These are phyloP conservation scores for Gulo gulo DNA, from an alignment of 2,113 vertebrate genomes.

Conservation along the genomic window DNA sequence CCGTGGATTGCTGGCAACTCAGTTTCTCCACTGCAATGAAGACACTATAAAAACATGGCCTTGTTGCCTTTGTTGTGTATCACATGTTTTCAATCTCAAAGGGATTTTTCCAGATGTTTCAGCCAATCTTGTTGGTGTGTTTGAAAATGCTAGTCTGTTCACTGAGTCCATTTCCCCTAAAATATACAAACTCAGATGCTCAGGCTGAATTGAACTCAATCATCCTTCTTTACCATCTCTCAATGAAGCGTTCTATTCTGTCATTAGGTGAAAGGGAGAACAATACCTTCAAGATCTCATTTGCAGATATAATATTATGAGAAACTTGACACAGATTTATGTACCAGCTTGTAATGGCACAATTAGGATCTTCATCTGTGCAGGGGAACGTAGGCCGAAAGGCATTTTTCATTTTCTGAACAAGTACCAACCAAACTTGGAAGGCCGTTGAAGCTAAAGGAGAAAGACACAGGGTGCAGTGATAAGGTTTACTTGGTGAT, in stretches of 20 bases:
- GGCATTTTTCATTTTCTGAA: constrained; percentile 60
- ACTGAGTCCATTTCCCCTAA: constrained; percentile 32
- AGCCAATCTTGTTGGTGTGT: not conserved
- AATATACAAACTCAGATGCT: constrained; percentile 20
- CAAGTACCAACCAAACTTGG: constrained; percentile 20
- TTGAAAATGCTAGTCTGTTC: constrained; percentile 18
- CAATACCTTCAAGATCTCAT: constrained; percentile 30
- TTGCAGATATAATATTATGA: constrained; percentile 57
- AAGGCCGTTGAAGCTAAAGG: not conserved
- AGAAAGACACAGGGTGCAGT: not conserved
- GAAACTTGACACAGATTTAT: constrained; percentile 60
- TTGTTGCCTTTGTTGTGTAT: not conserved
- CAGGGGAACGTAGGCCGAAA: not conserved
- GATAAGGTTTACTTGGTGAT: not conserved
- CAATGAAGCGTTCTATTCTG: constrained; percentile 31
- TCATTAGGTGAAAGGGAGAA: not conserved
- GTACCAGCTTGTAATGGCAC: constrained; percentile 25
- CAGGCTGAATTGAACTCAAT: not conserved
- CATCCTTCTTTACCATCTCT: constrained; percentile 29
- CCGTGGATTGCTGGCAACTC: not conserved
- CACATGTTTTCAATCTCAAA: not conserved
- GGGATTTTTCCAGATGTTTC: constrained; percentile 61
- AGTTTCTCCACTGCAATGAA: not conserved
- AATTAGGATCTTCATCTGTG: constrained; percentile 55
- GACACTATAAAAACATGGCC: not conserved